These are phyloP conservation scores for Rotaria sp. DNA, from an alignment of 2,888 invertebrate species.

Conservation along the genomic window DNA sequence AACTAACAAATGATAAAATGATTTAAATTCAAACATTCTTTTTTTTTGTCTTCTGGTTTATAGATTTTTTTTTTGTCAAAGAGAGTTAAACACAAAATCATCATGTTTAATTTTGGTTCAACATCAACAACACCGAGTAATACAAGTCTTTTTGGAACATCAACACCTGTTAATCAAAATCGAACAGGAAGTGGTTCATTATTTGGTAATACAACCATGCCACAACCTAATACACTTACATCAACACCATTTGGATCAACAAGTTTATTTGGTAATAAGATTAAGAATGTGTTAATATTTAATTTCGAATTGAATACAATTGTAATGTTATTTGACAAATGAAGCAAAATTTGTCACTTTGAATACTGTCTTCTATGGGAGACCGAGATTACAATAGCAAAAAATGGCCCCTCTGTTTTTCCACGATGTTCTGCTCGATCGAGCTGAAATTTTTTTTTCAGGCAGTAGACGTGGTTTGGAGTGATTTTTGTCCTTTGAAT, in stretches of 20 bases:
- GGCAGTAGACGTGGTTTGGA: no score
- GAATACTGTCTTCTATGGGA: no score
- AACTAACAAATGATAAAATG: not conserved
- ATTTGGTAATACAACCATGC: not conserved
- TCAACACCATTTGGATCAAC: conserved; percentile 1
- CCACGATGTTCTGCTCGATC: no score
- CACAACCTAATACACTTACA: not conserved
- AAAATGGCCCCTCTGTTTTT: no score
- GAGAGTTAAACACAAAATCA: not conserved
- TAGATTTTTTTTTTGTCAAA: not conserved
- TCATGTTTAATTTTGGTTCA: not conserved
- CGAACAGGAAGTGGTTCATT: not conserved
- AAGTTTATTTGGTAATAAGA: not conserved
- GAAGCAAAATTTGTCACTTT: no score
- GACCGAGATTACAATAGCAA: no score
- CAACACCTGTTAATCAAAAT: not conserved
- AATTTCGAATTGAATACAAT: no score
- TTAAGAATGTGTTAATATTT: no score
- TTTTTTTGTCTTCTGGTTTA: not conserved
- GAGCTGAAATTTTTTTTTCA: no score
- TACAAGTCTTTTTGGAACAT: not conserved
- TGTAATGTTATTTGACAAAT: no score
- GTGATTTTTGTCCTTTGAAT: no score
- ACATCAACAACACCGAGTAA: not conserved
- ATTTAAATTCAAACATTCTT: not conserved